Conservation (phyloP, 1,140 invertebrate genomes). For the Bombus difficillimus region DNA sequence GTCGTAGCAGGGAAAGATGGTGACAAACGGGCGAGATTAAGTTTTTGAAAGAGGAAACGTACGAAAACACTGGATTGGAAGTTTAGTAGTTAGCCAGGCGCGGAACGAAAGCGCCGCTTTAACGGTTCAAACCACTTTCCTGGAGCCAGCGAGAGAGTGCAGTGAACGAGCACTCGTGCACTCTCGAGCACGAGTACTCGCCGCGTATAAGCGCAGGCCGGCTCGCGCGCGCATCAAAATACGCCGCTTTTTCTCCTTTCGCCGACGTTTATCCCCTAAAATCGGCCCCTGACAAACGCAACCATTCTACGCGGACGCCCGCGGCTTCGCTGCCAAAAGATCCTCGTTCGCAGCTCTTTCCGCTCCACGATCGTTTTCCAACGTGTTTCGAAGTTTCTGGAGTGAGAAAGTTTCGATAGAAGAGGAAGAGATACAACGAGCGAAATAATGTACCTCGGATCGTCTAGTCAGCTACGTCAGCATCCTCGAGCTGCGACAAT, state of each 20-base stretch:
- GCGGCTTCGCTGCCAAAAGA: background rate
- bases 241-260: background rate
- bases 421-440: background rate
- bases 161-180: slow-evolving; percentile 48
- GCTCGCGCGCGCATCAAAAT: slow-evolving; percentile 24
- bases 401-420: background rate
- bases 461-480: no score
- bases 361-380: background rate
- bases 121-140: slow-evolving; percentile 49
- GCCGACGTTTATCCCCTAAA: background rate
- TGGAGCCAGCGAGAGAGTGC: slow-evolving; percentile 29
- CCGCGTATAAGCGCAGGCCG: background rate
- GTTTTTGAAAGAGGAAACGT: background rate
- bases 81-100: slow-evolving; percentile 10
- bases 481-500: no score
- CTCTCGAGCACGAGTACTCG: slow-evolving; percentile 18
- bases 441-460: no score
- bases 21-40: background rate
- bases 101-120: slow-evolving; percentile 42
- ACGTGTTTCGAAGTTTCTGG: background rate
- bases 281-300: background rate
- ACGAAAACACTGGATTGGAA: slow-evolving; percentile 3
- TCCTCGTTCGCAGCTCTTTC: no score
- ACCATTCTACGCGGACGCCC: background rate
- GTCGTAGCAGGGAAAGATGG: no score